A percentile compares a stretch with the other conserved stretches of the same genome.
phyloP scores from a whole-genome alignment of 2,888 invertebrate genomes.

The Lapara coniferarum region DNA sequence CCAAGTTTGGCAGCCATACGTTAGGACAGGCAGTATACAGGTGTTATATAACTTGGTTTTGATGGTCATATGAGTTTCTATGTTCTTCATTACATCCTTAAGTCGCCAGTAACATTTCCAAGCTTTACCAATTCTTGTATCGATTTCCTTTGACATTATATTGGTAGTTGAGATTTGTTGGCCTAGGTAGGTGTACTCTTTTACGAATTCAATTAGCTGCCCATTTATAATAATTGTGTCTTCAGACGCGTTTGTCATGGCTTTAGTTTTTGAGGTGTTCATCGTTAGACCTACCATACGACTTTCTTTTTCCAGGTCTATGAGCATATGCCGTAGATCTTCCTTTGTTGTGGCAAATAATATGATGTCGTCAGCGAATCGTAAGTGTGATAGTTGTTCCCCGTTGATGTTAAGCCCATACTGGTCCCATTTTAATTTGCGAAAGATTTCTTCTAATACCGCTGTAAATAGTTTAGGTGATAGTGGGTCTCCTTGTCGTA shows the following conservation, averaged over 20 bases:
- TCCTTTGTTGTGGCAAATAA: background rate
- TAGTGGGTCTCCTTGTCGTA: background rate
- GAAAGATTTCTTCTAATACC: background rate
- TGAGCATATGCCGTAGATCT: background rate
- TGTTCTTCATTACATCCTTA: too few species aligned
- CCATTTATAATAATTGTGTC: background rate
- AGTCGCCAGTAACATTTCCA: too few species aligned
- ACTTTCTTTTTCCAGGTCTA: background rate
- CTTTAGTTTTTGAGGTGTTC: background rate
- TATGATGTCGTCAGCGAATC: background rate
- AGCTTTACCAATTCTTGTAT: too few species aligned
- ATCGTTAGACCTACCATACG: background rate
- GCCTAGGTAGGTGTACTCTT: background rate
- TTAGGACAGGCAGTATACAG: too few species aligned
- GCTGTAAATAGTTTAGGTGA: background rate
- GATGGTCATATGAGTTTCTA: too few species aligned
- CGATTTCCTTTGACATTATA: too few species aligned
- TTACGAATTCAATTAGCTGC: background rate
- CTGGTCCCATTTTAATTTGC: background rate
- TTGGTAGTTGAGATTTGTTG: background rate
- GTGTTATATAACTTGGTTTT: too few species aligned
- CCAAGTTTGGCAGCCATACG: too few species aligned
- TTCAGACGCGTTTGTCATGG: background rate
- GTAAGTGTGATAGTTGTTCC: background rate
- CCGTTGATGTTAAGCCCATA: background rate